Percentiles rank a stretch among this genome's conserved stretches.
phyloP scores from a whole-genome alignment of 2,888 invertebrate species.

The Cheilosia variabilis region DNA sequence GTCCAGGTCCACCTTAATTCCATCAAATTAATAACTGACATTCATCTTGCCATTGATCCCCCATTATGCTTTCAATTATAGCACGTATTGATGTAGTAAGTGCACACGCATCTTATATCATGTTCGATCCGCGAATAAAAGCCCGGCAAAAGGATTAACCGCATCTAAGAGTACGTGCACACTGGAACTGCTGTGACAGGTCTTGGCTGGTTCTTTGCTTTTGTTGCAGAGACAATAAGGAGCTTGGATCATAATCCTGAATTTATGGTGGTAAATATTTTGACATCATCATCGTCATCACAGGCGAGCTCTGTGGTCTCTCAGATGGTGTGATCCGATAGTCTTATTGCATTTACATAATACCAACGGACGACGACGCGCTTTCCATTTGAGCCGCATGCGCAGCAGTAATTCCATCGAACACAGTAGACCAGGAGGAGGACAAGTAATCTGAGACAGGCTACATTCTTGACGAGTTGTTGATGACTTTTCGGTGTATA shows the following conservation, averaged over 20 bases:
- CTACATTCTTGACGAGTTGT: constrained; percentile 56
- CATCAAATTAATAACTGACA: constrained; percentile 72
- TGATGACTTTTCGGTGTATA: constrained; percentile 41
- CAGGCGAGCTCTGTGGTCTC: constrained; percentile 61
- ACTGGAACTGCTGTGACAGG: constrained; percentile 51
- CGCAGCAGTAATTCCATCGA: constrained; percentile 8
- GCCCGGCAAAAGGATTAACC: constrained; percentile 60
- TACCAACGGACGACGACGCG: background rate
- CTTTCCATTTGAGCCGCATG: constrained; percentile 18
- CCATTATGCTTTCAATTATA: constrained; percentile 73
- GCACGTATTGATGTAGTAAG: constrained; percentile 74
- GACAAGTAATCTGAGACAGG: constrained; percentile 58
- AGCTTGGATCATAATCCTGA: constrained; percentile 73
- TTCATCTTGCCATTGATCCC: constrained; percentile 71
- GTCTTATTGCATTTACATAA: constrained; percentile 73
- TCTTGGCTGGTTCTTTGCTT: constrained; percentile 32
- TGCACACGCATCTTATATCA: constrained; percentile 74
- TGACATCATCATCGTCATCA: constrained; percentile 71
- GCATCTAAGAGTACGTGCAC: constrained; percentile 60
- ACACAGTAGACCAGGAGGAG: constrained; percentile 21
- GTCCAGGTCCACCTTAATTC: constrained; percentile 72
- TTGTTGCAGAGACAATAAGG: constrained; percentile 63
- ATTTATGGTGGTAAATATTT: constrained; percentile 76
- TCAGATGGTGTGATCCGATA: constrained; percentile 73
- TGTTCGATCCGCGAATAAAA: constrained; percentile 60